phyloP scores from a whole-genome alignment of 2,888 invertebrate species.

The Lamellibrachia columna region DNA sequence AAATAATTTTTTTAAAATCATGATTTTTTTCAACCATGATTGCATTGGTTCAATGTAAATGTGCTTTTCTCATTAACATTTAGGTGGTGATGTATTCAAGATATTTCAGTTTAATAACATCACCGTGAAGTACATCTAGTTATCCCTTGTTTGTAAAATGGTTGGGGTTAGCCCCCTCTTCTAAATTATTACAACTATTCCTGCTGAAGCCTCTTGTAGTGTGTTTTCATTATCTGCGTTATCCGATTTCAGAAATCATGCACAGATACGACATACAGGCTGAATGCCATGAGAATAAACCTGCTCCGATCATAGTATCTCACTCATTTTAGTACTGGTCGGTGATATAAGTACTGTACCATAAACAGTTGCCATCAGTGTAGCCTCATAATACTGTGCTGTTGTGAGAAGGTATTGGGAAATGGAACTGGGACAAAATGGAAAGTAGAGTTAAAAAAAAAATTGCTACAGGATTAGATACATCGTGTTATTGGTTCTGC shows the following conservation, averaged over 20 bases:
- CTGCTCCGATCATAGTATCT: neutral
- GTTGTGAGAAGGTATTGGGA: too few species aligned
- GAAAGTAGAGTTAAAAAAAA: too few species aligned
- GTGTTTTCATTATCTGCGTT: neutral
- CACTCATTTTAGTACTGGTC: neutral
- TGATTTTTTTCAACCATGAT: neutral
- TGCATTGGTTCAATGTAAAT: neutral
- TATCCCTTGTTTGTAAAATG: neutral
- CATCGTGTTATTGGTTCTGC: too few species aligned
- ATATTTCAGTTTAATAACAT: too few species aligned
- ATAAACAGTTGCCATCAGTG: too few species aligned
- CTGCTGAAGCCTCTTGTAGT: neutral
- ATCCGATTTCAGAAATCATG: neutral
- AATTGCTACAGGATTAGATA: too few species aligned
- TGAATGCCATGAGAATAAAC: neutral
- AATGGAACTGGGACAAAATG: too few species aligned
- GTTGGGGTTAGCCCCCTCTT: neutral
- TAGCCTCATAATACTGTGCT: too few species aligned
- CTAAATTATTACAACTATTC: neutral
- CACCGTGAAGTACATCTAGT: neutral
- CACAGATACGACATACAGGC: neutral
- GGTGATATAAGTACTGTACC: neutral
- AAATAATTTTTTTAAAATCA: neutral
- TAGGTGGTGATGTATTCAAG: neutral
- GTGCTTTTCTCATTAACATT: neutral